Base-by-base conservation (phyloP, 2,888 invertebrate genomes). In the Caenorhabditis drosophilae region DNA sequence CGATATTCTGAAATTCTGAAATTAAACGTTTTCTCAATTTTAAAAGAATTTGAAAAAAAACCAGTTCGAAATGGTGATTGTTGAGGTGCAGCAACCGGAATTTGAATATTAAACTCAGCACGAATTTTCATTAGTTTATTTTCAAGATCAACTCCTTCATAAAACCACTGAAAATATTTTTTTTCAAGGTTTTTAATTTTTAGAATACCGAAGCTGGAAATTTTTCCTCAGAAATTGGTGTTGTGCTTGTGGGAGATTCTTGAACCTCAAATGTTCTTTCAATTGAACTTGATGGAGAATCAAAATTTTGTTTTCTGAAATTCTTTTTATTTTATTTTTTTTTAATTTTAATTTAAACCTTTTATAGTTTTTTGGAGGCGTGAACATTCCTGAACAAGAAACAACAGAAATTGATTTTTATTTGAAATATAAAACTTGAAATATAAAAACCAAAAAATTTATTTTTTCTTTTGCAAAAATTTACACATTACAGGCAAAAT, bases 1-100 rank as follows among this genome's bases (percentile, higher is more conserved):
- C 59, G 47, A 41, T 59, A 59, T 22, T 59, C 59, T 58, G 46
- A 51, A 57, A 34, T 34, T 9, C 35, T 11, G n/a, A n/a, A n/a
- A n/a, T n/a, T n/a, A n/a, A 12, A 40, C 15, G 23, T 45, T 31
- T 20, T 52, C 20, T 20, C 1, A 22, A n/a, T 38, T 38, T 18
- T 22, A 9, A 1, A 42, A 22, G 26, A 26, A 25, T 31, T 27
- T 7, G 7, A 16, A 36, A 36, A 36, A 36, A 15, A 36, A 59
- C 59, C 59, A 26, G 61, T 61, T 27, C 61, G 50, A 41, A 61
- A 47, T 12, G 51, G 51, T 7, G 55, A 55, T 46, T 23, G 46
- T 18, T 55, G 61, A 45, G 40, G 31, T 11, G 27, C 38, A 3
- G 61, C 47, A 27, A 23, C 27, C 15, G 44, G 40, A 2, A 35